These are phyloP conservation scores for Synergus gifuensis DNA, from an alignment of 2,888 invertebrate genomes.

Conservation along the genomic window DNA sequence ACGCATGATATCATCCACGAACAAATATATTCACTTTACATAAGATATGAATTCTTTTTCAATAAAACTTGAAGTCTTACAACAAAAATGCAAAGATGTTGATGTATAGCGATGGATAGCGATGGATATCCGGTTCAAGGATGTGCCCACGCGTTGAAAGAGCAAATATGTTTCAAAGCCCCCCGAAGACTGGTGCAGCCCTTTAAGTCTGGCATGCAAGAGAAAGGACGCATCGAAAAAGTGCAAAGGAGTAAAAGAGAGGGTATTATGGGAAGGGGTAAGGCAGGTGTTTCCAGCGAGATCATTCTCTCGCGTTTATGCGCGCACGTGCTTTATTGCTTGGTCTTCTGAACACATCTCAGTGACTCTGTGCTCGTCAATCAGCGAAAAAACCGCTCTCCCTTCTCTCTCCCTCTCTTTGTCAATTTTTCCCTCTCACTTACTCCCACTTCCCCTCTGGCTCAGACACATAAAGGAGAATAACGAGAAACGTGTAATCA, in stretches of 20 bases:
- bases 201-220: constrained; percentile 51
- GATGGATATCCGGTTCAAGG: constrained; percentile 12
- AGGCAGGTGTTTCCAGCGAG: constrained; percentile 70
- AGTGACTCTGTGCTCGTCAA: constrained; percentile 74
- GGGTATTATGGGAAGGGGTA: constrained; percentile 52
- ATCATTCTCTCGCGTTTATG: constrained; percentile 72
- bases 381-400: constrained; percentile 68
- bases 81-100: not conserved
- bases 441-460: constrained; percentile 33
- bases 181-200: constrained; percentile 54
- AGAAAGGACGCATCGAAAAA: constrained; percentile 19
- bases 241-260: constrained; percentile 49
- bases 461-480: not conserved
- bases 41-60: not conserved
- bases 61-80: not conserved
- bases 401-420: constrained; percentile 52
- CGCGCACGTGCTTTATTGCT: constrained; percentile 75
- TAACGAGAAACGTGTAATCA: constrained; percentile 34
- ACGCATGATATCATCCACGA: not conserved
- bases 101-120: not conserved
- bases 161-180: constrained; percentile 63
- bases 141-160: constrained; percentile 36
- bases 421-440: constrained; percentile 31
- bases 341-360: constrained; percentile 65
- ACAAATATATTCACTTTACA: not conserved